Evolutionary conservation across 2,888 invertebrate genomes (phyloP).

Genomic region (Microctonus hyperodae): DNA sequence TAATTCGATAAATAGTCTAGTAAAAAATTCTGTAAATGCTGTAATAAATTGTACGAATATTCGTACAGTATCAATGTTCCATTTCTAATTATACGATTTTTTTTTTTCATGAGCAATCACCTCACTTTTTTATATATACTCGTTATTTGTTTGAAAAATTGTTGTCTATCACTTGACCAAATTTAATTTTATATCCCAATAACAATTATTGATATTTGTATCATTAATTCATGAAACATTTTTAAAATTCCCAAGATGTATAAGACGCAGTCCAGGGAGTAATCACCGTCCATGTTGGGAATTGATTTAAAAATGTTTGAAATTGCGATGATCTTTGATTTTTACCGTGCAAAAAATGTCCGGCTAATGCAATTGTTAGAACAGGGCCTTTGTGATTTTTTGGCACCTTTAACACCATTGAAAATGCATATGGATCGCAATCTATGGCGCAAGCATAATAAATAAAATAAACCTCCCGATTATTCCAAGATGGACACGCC

Average conservation of each 20-base stretch:
- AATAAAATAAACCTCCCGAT: conserved; percentile 72
- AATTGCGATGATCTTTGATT: conserved; percentile 66
- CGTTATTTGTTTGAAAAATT: too few relatives aligned
- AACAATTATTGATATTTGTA: not conserved
- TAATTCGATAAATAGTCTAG: conserved; percentile 18
- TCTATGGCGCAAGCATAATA: conserved; percentile 72
- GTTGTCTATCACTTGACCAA: not conserved
- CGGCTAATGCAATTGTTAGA: conserved; percentile 69
- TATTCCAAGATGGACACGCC: conserved; percentile 67
- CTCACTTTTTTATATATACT: conserved; percentile 12
- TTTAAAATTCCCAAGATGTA: conserved; percentile 68
- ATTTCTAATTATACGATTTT: too few relatives aligned
- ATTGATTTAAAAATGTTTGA: conserved; percentile 66
- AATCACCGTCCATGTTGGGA: conserved; percentile 73
- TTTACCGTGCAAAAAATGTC: conserved; percentile 69
- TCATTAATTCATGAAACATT: conserved; percentile 6
- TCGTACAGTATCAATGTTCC: conserved; percentile 10
- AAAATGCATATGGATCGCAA: conserved; percentile 68
- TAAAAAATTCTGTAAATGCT: conserved; percentile 33
- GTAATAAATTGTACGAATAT: conserved; percentile 20
- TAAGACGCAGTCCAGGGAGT: conserved; percentile 76
- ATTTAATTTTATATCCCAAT: not conserved
- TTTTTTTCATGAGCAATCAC: conserved; percentile 7
- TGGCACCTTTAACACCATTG: conserved; percentile 68
- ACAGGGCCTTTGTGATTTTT: conserved; percentile 59